Evolutionary conservation across 1,140 invertebrate genomes (phyloP).

Genomic region (Drosophila hydei): DNA sequence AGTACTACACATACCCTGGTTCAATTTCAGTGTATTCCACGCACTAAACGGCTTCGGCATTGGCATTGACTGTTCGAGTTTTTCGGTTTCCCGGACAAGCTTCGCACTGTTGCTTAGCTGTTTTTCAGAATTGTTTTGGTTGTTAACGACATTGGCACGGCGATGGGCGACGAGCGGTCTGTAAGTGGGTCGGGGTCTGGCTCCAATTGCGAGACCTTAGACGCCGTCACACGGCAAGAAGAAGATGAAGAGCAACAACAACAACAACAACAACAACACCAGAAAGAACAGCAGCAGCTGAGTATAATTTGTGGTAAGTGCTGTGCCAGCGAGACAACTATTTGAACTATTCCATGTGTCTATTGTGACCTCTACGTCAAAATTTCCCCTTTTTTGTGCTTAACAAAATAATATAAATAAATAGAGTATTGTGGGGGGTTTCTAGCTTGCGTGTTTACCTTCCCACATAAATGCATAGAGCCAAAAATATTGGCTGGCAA

Average conservation of each 20-base stretch:
- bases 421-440: neutral
- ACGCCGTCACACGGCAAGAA: constrained; percentile 9
- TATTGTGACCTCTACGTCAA: constrained; percentile 41
- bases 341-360: constrained; percentile 66
- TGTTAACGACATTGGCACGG: constrained; percentile 59
- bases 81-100: constrained; percentile 18
- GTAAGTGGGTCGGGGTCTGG: constrained; percentile 25
- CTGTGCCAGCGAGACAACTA: constrained; percentile 59
- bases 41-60: constrained; percentile 37
- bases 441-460: constrained; percentile 68
- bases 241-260: constrained; percentile 13
- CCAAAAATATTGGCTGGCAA: constrained; percentile 59
- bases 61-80: constrained; percentile 33
- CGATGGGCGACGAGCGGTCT: constrained; percentile 73
- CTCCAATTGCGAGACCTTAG: neutral
- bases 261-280: constrained; percentile 35
- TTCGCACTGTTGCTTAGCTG: constrained; percentile 48
- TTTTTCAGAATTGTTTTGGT: constrained; percentile 48
- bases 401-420: constrained; percentile 68
- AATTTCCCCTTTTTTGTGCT: constrained; percentile 69
- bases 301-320: constrained; percentile 72
- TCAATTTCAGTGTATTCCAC: constrained; percentile 16
- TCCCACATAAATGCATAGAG: constrained; percentile 67
- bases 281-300: constrained; percentile 20
- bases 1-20: neutral